Evolutionary conservation across 1,140 invertebrate species (phyloP).

Genomic region (Aphelenchoides fujianensis): DNA sequence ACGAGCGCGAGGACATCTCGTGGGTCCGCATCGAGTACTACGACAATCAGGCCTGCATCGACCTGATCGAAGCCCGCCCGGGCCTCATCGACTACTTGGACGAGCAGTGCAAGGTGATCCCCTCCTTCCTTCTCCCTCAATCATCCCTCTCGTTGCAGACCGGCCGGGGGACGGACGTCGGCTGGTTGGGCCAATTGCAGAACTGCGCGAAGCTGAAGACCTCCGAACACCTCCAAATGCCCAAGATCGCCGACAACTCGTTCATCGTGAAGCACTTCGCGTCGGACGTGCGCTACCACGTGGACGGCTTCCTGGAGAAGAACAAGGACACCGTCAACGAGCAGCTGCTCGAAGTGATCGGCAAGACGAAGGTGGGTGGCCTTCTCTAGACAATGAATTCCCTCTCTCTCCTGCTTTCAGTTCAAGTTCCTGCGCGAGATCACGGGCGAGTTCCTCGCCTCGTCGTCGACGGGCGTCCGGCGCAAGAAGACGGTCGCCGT

Average conservation of each 20-base stretch:
- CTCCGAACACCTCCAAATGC: slow-evolving; percentile 83
- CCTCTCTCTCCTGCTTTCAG: slow-evolving; percentile 61
- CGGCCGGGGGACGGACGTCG: slow-evolving; percentile 82
- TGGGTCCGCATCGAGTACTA: slow-evolving; percentile 99
- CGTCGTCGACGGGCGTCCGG: slow-evolving; percentile 42
- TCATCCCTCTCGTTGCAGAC: slow-evolving; percentile 21
- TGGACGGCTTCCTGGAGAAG: slow-evolving; percentile 89
- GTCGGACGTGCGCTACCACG: slow-evolving; percentile 86
- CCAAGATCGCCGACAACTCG: slow-evolving; percentile 80
- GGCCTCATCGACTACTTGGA: slow-evolving; percentile 91
- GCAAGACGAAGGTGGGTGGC: slow-evolving; percentile 65
- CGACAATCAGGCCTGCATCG: slow-evolving; percentile 97
- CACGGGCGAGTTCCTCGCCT: slow-evolving; percentile 63
- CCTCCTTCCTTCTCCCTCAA: slow-evolving; percentile 20
- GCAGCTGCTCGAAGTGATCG: slow-evolving; percentile 77
- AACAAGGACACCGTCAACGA: slow-evolving; percentile 93
- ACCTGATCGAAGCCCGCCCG: slow-evolving; percentile 90
- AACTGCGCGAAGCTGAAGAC: slow-evolving; percentile 65
- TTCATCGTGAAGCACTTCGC: slow-evolving; percentile 92
- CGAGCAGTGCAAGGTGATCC: slow-evolving; percentile 83
- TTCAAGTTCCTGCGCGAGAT: slow-evolving; percentile 68
- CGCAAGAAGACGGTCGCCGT: slow-evolving; percentile 67
- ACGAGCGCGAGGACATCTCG: slow-evolving; percentile 89
- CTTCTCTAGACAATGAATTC: slow-evolving; percentile 16
- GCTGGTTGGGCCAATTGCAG: slow-evolving; percentile 88